Conservation (phyloP, 2,113 vertebrate genomes). For the Trichechus manatus region DNA sequence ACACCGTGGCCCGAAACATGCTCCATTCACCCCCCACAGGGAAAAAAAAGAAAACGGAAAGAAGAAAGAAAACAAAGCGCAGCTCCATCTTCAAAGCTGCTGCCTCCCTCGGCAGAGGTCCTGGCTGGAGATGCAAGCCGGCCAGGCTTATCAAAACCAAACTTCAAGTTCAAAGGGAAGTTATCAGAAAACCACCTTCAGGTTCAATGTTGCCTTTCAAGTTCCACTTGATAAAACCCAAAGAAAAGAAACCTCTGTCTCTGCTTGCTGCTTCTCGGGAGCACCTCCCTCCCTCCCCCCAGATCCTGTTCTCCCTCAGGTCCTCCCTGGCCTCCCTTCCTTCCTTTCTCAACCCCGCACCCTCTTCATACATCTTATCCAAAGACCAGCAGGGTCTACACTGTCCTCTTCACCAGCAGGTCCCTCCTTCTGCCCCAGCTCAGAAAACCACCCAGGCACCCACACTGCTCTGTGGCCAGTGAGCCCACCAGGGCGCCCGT, state of each 20-base stretch:
- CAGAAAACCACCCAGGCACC: background rate
- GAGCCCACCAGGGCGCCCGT: background rate
- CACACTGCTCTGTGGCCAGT: background rate
- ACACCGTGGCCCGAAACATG: background rate
- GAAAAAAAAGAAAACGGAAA: background rate
- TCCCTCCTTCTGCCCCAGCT: background rate
- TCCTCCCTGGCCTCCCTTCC: background rate
- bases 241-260: slow-evolving; percentile 74
- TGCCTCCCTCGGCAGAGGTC: slow-evolving; percentile 72
- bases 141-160: slow-evolving; percentile 73
- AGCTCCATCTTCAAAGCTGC: slow-evolving; percentile 77
- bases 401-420: background rate
- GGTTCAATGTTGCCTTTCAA: slow-evolving; percentile 85
- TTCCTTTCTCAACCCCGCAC: slow-evolving; percentile 30
- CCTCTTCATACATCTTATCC: background rate
- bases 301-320: background rate
- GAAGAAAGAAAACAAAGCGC: slow-evolving; percentile 72
- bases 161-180: slow-evolving; percentile 83
- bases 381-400: background rate
- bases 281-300: background rate
- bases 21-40: background rate
- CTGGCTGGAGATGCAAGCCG: slow-evolving; percentile 72
- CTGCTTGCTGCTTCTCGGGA: background rate
- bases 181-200: slow-evolving; percentile 85
- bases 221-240: slow-evolving; percentile 84